Conservation (phyloP, 1,140 invertebrate genomes). For the Homalodisca vitripennis region DNA sequence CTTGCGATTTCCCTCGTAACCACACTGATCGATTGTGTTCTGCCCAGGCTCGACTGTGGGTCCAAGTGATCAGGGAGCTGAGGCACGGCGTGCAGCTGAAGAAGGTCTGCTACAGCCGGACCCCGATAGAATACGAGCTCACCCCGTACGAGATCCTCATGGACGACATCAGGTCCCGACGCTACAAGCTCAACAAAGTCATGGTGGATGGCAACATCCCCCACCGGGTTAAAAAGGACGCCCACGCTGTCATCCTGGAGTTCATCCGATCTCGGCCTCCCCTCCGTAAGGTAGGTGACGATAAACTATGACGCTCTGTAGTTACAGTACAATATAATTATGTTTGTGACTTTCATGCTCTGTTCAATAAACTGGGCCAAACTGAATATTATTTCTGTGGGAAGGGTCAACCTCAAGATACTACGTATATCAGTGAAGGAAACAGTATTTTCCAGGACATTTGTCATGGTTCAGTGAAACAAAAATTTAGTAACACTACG, state of each 20-base stretch:
- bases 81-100: constrained; percentile 86
- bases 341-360: no score
- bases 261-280: constrained; percentile 94
- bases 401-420: no score
- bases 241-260: constrained; percentile 91
- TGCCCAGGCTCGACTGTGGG: constrained; percentile 92
- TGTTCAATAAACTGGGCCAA: no score
- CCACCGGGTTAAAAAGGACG: constrained; percentile 84
- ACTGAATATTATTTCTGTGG: no score
- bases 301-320: no score
- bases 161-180: constrained; percentile 89
- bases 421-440: no score
- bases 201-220: constrained; percentile 82
- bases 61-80: constrained; percentile 90
- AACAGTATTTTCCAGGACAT: no score
- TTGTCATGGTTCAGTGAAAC: no score
- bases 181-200: constrained; percentile 80
- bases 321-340: no score
- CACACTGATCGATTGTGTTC: no score
- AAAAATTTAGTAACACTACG: no score
- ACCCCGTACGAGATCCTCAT: constrained; percentile 98
- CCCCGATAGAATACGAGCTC: constrained; percentile 83
- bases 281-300: constrained; percentile 81
- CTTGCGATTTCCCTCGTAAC: no score
- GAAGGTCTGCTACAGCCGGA: constrained; percentile 74